These are phyloP conservation scores for Myopa testacea DNA, from an alignment of 2,888 invertebrate genomes.

Conservation along the genomic window DNA sequence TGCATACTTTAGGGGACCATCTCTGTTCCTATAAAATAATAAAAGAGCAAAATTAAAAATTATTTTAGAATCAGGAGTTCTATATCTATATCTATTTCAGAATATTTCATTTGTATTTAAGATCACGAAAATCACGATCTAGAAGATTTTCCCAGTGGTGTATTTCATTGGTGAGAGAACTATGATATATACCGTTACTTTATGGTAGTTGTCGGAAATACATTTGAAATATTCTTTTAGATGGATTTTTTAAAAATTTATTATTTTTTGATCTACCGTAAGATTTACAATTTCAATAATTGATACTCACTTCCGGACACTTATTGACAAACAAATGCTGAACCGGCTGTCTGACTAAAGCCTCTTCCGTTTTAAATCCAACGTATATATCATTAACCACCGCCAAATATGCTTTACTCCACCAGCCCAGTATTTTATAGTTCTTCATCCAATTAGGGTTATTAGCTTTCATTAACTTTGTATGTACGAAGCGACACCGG, in stretches of 20 bases:
- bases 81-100: background rate
- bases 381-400: constrained; percentile 24
- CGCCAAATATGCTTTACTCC: constrained; percentile 21
- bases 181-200: too few species aligned
- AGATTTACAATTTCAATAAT: background rate
- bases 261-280: background rate
- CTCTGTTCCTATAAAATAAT: background rate
- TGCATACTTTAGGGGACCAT: constrained; percentile 20
- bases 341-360: constrained; percentile 4
- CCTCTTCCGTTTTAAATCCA: constrained; percentile 1
- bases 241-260: too few species aligned
- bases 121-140: too few species aligned
- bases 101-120: too few species aligned
- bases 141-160: too few species aligned
- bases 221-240: too few species aligned
- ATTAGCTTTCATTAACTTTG: constrained; percentile 14
- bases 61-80: background rate
- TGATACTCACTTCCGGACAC: background rate
- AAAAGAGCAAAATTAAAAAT: background rate
- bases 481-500: constrained; percentile 10
- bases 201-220: too few species aligned
- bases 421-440: background rate
- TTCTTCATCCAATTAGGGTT: constrained; percentile 7
- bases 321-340: background rate
- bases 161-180: too few species aligned